Percentiles rank a stretch among this genome's conserved stretches.
phyloP scores from a whole-genome alignment of 2,113 vertebrate genomes.

The Verasper variegatus region DNA sequence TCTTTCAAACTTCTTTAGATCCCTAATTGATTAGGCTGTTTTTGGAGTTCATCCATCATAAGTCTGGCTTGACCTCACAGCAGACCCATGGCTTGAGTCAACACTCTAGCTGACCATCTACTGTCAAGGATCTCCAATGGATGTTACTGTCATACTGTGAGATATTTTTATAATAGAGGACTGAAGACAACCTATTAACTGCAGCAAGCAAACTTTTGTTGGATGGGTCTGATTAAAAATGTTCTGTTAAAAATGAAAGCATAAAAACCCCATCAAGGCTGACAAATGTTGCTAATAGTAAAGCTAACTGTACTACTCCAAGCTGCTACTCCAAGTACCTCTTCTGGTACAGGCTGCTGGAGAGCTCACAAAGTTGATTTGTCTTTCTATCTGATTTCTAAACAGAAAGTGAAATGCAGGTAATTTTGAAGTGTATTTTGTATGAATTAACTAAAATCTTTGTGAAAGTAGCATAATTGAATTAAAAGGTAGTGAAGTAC shows the following conservation, averaged over 20 bases:
- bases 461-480: background rate
- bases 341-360: background rate
- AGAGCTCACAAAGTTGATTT: background rate
- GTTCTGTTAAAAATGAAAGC: background rate
- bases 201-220: no score
- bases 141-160: no score
- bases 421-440: background rate
- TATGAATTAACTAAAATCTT: background rate
- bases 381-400: background rate
- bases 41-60: no score
- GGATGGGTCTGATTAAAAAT: background rate
- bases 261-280: background rate
- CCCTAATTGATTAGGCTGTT: no score
- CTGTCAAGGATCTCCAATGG: no score
- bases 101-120: no score
- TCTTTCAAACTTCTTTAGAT: background rate
- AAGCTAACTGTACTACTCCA: background rate
- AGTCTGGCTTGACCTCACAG: no score
- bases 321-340: background rate
- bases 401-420: no score
- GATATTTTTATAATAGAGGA: no score
- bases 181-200: no score
- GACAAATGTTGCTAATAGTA: background rate
- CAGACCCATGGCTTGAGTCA: no score
- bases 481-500: no score